Conservation (phyloP, 2,113 vertebrate species). For the Sitta europaea region DNA sequence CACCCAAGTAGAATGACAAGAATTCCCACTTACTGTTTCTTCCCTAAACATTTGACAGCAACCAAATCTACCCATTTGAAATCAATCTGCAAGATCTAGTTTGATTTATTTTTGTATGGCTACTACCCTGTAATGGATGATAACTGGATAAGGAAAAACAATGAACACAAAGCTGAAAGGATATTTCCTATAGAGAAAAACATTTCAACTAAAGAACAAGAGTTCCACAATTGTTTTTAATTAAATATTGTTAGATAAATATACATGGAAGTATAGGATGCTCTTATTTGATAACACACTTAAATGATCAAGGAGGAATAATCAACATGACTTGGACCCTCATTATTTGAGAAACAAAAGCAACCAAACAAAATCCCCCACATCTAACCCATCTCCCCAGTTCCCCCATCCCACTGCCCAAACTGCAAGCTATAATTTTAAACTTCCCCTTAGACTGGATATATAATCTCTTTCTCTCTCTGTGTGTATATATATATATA, state of each 20-base stretch:
- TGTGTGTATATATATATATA: not conserved
- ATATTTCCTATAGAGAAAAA: not conserved
- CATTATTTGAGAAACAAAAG: not conserved
- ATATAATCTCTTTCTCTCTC: not conserved
- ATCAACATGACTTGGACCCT: not conserved
- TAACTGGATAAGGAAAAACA: not conserved
- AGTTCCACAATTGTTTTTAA: not conserved
- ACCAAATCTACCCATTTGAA: not conserved
- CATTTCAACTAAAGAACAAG: not conserved
- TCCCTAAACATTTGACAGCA: not conserved
- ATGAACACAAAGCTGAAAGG: not conserved
- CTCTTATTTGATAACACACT: not conserved
- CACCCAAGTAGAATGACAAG: not conserved
- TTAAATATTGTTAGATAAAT: not conserved
- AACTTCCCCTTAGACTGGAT: not conserved
- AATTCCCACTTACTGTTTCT: not conserved
- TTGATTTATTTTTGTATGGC: not conserved
- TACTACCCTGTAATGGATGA: not conserved
- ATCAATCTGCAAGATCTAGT: not conserved
- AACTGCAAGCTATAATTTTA: not conserved
- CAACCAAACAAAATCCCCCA: rapidly evolving
- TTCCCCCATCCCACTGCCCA: not conserved
- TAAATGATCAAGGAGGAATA: not conserved
- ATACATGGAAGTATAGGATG: not conserved
- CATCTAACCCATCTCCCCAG: not conserved